Evolutionary conservation across 2,113 vertebrate species (phyloP), one percentile per base, ranked within the genome.

Genomic region (Cebus imitator): DNA sequence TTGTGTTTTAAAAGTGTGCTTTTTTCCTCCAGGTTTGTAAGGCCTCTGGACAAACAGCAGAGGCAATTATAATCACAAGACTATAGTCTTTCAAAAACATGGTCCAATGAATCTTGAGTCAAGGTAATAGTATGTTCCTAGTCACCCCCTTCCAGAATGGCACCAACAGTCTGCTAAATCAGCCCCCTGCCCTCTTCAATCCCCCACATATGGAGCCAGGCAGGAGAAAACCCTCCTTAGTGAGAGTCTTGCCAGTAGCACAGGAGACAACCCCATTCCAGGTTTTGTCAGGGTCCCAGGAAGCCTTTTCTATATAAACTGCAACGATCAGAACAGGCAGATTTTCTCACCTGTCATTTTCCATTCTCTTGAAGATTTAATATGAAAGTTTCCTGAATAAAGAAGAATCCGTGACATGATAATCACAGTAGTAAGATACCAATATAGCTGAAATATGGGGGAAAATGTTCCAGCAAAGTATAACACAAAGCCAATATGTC

Each of bases 281-380:
- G 20, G 17, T 32, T 84, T 70, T 88, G 50, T 40, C 83, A 87
- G 40, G 0, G 2, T 72, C 37, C 14, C 23, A 4, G 43, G 61
- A 76, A 76, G 9, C 12, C 12, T 61, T 80, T 92, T 58, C 72
- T 32, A 30, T 40, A 48, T 32, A 57, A 79, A 75, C 20, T 66
- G 0, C 25, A 64, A 32, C 23, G 83, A 83, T 64, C 45, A 80
- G 27, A 85, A 43, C 45, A 75, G 72, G 75, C 23, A 73, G n/a
- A 61, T 83, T 92, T 87, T 64, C 18, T 79, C 21, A 82, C 32
- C 8, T 57, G 82, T 91, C 64, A 87, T 48, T 75, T 94, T 92
- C 35, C 48, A 40, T 45, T 86, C 45, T 64, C 64, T 85, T 78
- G 45, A 78, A 92, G 55, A 40, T 27, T 87, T 64, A 87, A 66